A percentile compares a stretch with the other conserved stretches of the same genome.
phyloP scores from a whole-genome alignment of 2,113 vertebrate species.

The Caloenas nicobarica region DNA sequence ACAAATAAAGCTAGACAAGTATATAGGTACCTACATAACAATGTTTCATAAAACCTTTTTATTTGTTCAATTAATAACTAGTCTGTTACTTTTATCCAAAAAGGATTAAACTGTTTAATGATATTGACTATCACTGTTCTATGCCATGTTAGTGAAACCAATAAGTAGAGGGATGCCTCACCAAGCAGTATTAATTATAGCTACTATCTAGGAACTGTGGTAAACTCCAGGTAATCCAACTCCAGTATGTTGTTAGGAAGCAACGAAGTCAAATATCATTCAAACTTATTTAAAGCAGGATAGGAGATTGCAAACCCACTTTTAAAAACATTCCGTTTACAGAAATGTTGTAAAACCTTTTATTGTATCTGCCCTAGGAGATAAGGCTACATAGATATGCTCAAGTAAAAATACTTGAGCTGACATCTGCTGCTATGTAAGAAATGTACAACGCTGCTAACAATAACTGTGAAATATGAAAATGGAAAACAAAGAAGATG shows the following conservation, averaged over 20 bases:
- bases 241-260: neutral
- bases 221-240: constrained; percentile 56
- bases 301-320: neutral
- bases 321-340: neutral
- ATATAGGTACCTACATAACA: neutral
- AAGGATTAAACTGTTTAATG: constrained; percentile 52
- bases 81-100: neutral
- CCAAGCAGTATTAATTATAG: constrained; percentile 37
- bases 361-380: neutral
- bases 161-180: constrained; percentile 34
- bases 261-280: constrained; percentile 48
- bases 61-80: constrained; percentile 35
- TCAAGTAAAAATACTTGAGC: neutral
- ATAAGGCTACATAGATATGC: neutral
- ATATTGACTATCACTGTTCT: constrained; percentile 27
- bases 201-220: constrained; percentile 13
- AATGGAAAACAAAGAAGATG: neutral
- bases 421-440: neutral
- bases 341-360: neutral
- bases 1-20: neutral
- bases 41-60: neutral
- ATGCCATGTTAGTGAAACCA: constrained; percentile 54
- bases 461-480: neutral
- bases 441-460: neutral
- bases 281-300: constrained; percentile 30